Percentiles rank a stretch among this genome's conserved stretches.
phyloP scores from a whole-genome alignment of 2,113 vertebrate species.

The Perca schrenkii region DNA sequence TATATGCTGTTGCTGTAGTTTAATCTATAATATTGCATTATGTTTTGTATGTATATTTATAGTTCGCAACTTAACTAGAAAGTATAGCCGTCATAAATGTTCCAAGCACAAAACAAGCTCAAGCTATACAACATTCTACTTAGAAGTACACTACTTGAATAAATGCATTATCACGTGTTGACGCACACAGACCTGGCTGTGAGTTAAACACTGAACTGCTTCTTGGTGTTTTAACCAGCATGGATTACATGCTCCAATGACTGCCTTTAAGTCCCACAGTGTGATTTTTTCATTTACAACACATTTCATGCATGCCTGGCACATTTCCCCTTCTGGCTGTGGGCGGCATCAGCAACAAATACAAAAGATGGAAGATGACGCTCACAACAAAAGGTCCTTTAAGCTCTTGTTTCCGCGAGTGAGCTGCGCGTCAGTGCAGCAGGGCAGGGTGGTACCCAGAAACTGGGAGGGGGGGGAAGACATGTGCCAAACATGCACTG shows the following conservation, averaged over 20 bases:
- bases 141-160: background rate
- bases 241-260: constrained; percentile 41
- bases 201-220: constrained; percentile 47
- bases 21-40: background rate
- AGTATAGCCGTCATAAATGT: background rate
- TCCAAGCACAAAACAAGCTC: background rate
- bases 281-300: constrained; percentile 52
- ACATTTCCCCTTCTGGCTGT: constrained; percentile 27
- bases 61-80: background rate
- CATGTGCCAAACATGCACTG: background rate
- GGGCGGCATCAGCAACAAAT: background rate
- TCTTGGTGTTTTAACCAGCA: constrained; percentile 22
- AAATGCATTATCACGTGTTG: constrained; percentile 1
- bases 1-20: background rate
- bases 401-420: constrained; percentile 18
- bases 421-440: background rate
- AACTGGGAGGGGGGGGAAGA: no score
- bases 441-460: background rate
- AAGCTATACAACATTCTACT: background rate
- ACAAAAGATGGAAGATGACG: constrained; percentile 31
- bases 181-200: background rate
- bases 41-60: background rate
- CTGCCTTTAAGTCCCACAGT: constrained; percentile 19
- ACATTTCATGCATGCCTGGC: constrained; percentile 47
- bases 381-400: constrained; percentile 9